phyloP scores from a whole-genome alignment of 2,888 invertebrate species.

The Coelogynopora nodosa region DNA sequence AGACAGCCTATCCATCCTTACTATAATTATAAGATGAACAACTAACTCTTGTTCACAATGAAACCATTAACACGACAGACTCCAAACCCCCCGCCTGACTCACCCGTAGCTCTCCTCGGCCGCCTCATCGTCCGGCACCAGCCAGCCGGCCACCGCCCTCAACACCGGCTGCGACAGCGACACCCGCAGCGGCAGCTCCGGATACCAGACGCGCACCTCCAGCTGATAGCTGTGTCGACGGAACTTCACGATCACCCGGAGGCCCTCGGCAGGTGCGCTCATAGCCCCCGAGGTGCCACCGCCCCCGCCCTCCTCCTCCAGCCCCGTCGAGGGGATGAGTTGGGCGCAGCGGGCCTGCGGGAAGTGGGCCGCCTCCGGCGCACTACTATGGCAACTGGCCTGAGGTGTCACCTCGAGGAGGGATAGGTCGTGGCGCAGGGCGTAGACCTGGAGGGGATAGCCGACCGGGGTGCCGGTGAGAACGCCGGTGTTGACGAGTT shows the following conservation, averaged over 20 bases:
- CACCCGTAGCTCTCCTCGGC: background rate
- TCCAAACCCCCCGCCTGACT: too few relatives aligned
- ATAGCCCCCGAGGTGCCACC: background rate
- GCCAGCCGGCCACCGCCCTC: background rate
- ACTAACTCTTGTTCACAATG: too few relatives aligned
- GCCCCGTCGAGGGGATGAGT: background rate
- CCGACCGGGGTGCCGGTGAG: background rate
- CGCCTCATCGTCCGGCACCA: background rate
- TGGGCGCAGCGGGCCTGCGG: background rate
- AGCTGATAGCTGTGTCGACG: background rate
- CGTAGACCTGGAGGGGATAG: constrained; percentile 24
- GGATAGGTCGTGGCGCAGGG: background rate
- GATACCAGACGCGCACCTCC: background rate
- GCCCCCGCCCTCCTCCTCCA: background rate
- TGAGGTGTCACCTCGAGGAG: background rate
- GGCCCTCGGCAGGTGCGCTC: background rate
- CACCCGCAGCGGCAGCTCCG: background rate
- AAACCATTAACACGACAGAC: too few relatives aligned
- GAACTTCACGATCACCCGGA: background rate
- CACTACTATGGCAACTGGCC: background rate
- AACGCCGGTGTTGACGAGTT: background rate
- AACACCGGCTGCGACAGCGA: constrained; percentile 2
- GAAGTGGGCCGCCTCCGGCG: background rate
- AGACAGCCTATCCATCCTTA: too few relatives aligned
- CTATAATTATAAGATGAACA: too few relatives aligned